phyloP scores from a whole-genome alignment of 2,113 vertebrate genomes.

The Phaethon lepturus region DNA sequence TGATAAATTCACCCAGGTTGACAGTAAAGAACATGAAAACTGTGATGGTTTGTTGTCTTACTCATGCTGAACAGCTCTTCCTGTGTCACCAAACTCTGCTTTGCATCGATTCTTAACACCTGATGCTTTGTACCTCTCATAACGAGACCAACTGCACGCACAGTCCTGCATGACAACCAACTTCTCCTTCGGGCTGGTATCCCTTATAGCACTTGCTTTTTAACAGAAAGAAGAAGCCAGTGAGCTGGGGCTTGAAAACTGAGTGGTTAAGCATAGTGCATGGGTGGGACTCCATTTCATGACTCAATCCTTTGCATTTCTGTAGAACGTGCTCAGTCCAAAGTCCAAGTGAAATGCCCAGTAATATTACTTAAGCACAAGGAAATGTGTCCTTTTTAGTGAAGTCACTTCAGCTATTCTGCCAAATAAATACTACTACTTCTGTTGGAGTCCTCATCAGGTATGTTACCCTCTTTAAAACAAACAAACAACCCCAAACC shows the following conservation, averaged over 20 bases:
- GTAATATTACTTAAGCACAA: neutral
- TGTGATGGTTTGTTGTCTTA: accelerated
- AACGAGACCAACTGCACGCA: accelerated
- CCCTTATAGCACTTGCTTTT: neutral
- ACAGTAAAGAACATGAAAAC: neutral
- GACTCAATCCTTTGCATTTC: neutral
- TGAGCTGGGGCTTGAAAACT: neutral
- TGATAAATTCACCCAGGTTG: neutral
- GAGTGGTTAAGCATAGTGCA: neutral
- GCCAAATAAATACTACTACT: neutral
- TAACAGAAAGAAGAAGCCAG: neutral
- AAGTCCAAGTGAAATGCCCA: slow-evolving; percentile 10
- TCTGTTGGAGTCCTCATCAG: neutral
- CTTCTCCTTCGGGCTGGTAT: neutral
- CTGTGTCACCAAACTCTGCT: neutral
- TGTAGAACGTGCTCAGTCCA: neutral
- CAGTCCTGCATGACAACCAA: neutral
- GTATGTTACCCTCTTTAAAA: neutral
- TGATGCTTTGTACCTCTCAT: neutral
- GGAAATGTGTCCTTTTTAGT: neutral
- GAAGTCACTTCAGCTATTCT: neutral
- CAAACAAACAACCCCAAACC: too few species aligned
- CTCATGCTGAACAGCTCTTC: neutral
- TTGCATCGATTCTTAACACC: neutral
- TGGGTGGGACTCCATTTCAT: neutral